Conservation (phyloP, 1,140 invertebrate genomes). For the Magallana ariakensis region DNA sequence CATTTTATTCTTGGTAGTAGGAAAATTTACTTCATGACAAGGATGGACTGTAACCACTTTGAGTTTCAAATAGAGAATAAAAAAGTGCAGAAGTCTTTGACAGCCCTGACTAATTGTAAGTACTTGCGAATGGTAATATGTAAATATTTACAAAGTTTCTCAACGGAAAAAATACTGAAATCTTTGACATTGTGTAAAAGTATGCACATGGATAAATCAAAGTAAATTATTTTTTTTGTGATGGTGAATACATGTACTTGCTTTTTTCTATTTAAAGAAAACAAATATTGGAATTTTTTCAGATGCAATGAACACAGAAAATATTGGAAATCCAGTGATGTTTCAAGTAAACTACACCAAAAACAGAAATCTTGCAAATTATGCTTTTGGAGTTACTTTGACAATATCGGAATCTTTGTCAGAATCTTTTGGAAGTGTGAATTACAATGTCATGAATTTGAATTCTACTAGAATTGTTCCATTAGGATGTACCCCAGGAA, state of each 20-base stretch:
- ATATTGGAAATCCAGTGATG: not conserved
- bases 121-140: not conserved
- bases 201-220: too few relatives aligned
- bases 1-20: conserved; percentile 37
- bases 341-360: conserved; percentile 43
- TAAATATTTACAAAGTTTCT: too few relatives aligned
- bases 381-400: not conserved
- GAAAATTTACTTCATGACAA: conserved; percentile 33
- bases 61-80: conserved; percentile 40
- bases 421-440: not conserved
- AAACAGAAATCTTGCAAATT: not conserved
- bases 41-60: conserved; percentile 43
- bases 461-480: not conserved
- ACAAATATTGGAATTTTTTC: not conserved
- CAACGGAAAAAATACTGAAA: too few relatives aligned
- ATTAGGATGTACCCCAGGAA: not conserved
- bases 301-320: conserved; percentile 16
- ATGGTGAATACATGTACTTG: too few relatives aligned
- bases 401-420: not conserved
- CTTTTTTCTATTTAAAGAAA: too few relatives aligned
- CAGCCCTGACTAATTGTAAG: not conserved
- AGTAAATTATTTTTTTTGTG: too few relatives aligned
- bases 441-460: not conserved
- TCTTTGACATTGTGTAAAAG: too few relatives aligned
- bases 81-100: not conserved